Percentiles rank a stretch among this genome's conserved stretches.
Conservation (phyloP, 2,113 vertebrate genomes). For the Mystacornis crossleyi region DNA sequence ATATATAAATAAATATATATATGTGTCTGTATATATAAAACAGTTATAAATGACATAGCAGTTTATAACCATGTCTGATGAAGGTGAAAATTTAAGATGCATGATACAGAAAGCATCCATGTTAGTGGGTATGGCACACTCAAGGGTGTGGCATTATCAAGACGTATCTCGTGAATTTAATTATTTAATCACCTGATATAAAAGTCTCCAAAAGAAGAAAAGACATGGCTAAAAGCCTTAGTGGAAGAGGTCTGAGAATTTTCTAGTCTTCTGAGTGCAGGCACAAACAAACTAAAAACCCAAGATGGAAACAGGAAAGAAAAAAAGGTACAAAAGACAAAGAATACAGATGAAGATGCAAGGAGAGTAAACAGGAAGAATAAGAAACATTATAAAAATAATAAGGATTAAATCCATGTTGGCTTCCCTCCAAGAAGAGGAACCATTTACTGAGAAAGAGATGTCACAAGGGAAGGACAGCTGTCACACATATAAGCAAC, state of each 20-base stretch:
- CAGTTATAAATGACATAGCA: background rate
- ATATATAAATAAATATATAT: background rate
- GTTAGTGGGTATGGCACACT: background rate
- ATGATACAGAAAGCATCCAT: background rate
- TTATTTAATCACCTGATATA: background rate
- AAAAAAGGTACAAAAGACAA: background rate
- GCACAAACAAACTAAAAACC: background rate
- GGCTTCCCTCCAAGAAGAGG: background rate
- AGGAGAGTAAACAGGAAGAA: background rate
- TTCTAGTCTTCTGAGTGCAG: background rate
- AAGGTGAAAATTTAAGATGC: background rate
- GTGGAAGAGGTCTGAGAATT: background rate
- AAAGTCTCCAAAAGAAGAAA: background rate
- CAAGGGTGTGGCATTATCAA: background rate
- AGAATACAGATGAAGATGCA: background rate
- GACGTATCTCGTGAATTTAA: background rate
- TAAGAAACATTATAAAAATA: background rate
- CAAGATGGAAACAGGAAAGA: background rate
- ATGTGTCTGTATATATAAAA: background rate
- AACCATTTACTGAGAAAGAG: background rate
- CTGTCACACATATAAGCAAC: background rate
- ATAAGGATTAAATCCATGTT: background rate
- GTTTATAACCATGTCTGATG: background rate
- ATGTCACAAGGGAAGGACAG: background rate
- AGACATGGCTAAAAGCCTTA: background rate